phyloP scores from a whole-genome alignment of 2,113 vertebrate species.

The Hippocampus abdominalis region DNA sequence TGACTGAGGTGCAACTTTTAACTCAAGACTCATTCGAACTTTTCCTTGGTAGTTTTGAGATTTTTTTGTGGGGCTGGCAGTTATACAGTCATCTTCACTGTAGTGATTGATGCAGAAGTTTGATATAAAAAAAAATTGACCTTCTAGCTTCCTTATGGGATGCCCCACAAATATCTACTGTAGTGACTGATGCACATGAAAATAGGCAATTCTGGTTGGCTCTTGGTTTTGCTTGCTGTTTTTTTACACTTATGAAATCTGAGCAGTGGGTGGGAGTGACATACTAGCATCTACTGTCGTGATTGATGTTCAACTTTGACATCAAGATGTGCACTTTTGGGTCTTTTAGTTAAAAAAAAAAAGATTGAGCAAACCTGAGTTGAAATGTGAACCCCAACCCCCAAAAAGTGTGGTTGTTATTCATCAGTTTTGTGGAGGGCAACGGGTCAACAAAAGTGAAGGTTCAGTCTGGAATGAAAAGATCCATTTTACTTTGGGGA shows the following conservation, averaged over 20 bases:
- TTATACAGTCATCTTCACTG: too few species aligned
- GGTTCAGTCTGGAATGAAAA: slow-evolving; percentile 11
- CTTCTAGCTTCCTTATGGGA: too few species aligned
- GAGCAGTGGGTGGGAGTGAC: too few species aligned
- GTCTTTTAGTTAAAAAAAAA: neutral
- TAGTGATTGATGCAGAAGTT: too few species aligned
- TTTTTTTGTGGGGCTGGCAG: too few species aligned
- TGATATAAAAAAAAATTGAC: too few species aligned
- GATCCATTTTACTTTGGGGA: neutral
- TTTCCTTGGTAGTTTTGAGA: too few species aligned
- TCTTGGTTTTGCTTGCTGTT: neutral
- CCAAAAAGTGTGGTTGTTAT: neutral
- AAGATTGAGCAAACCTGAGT: neutral
- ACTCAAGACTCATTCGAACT: too few species aligned
- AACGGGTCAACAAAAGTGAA: slow-evolving; percentile 6
- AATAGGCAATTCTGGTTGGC: neutral
- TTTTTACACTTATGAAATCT: neutral
- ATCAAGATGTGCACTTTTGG: neutral
- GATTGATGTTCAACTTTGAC: neutral
- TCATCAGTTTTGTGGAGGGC: neutral
- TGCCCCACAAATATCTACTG: too few species aligned
- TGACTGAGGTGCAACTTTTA: too few species aligned
- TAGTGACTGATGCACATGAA: neutral
- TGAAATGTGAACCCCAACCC: neutral
- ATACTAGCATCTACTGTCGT: neutral